Percentiles rank a stretch among this genome's conserved stretches.
Conservation (phyloP, 2,888 invertebrate genomes). For the Temnothorax unifasciatus region DNA sequence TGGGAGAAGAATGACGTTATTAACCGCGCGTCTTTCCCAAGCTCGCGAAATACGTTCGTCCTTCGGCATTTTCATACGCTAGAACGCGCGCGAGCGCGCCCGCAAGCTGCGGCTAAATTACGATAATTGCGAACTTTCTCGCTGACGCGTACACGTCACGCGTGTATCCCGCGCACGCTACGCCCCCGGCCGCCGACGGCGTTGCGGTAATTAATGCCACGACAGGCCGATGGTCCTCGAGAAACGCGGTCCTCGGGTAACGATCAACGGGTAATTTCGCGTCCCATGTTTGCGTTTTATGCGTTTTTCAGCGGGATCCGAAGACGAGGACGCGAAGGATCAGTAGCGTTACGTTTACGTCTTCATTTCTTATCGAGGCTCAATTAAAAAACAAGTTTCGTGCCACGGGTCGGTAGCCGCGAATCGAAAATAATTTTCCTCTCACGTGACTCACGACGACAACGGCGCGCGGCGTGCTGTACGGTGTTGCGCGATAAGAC, state of each 20-base stretch:
- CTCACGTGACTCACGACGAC: background rate
- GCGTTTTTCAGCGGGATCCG: background rate
- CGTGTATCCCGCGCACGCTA: slow-evolving; percentile 19
- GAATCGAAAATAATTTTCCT: slow-evolving; percentile 12
- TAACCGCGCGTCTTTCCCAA: background rate
- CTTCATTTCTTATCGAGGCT: slow-evolving; percentile 3
- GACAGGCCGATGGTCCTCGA: slow-evolving; percentile 17
- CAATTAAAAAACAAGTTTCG: background rate
- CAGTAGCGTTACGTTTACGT: background rate
- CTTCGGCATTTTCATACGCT: slow-evolving; percentile 15
- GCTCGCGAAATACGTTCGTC: background rate
- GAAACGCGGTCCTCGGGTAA: background rate
- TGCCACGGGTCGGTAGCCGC: background rate
- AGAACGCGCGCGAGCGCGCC: background rate
- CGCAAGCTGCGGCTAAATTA: slow-evolving; percentile 24
- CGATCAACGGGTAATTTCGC: slow-evolving; percentile 20
- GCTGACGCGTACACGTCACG: slow-evolving; percentile 37
- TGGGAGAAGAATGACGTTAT: slow-evolving; percentile 22
- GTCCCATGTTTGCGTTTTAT: background rate
- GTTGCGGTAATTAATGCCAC: slow-evolving; percentile 35
- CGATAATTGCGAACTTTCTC: slow-evolving; percentile 49
- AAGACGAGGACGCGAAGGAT: background rate
- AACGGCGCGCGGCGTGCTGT: background rate
- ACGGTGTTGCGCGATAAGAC: background rate
- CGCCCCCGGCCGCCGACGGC: background rate